phyloP scores from a whole-genome alignment of 2,113 vertebrate species.

The Neomonachus schauinslandi region DNA sequence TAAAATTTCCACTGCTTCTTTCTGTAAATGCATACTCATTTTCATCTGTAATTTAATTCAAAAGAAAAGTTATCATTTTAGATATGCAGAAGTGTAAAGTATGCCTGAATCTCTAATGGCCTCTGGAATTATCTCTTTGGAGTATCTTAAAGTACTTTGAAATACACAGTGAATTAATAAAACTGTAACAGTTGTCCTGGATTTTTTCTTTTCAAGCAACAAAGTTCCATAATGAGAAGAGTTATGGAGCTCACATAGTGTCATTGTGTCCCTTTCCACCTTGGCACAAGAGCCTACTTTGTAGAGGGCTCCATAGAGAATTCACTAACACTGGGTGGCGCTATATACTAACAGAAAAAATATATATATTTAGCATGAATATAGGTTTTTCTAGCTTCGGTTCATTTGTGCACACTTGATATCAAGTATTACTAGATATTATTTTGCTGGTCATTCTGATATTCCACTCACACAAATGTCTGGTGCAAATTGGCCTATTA shows the following conservation, averaged over 20 bases:
- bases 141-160: slow-evolving; percentile 31
- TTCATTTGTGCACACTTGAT: slow-evolving; percentile 30
- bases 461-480: slow-evolving; percentile 8
- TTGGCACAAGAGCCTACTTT: background rate
- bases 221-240: slow-evolving; percentile 19
- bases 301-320: slow-evolving; percentile 34
- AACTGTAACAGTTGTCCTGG: background rate
- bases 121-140: slow-evolving; percentile 36
- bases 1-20: background rate
- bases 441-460: slow-evolving; percentile 52
- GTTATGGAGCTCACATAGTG: background rate
- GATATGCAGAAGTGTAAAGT: background rate
- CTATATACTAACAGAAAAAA: slow-evolving; percentile 71
- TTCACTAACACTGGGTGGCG: slow-evolving; percentile 76
- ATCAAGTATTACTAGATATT: slow-evolving; percentile 8
- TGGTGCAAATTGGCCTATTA: slow-evolving; percentile 24
- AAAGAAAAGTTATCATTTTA: background rate
- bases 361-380: background rate
- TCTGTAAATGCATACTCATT: background rate
- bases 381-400: slow-evolving; percentile 39
- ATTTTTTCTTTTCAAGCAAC: background rate
- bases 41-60: slow-evolving; percentile 44
- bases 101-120: background rate
- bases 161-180: slow-evolving; percentile 32
- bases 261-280: background rate